phyloP scores from a whole-genome alignment of 2,113 vertebrate species.

The Rhinoderma darwinii region DNA sequence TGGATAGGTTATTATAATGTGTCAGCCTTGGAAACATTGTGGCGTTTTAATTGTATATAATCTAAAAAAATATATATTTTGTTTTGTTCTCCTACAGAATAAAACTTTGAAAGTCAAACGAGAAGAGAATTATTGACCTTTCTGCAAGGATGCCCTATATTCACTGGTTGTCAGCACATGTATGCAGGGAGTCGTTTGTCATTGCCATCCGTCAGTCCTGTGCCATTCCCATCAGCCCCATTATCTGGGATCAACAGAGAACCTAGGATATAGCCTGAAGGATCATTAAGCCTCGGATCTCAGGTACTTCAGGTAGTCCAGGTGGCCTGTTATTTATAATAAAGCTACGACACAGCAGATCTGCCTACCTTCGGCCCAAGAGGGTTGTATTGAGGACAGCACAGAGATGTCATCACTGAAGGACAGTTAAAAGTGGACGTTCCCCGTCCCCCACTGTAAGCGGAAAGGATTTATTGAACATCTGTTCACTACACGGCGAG shows the following conservation, averaged over 20 bases:
- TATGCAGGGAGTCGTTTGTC: conserved; percentile 89
- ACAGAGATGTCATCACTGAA: conserved; percentile 87
- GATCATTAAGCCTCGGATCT: conserved; percentile 89
- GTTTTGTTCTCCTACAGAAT: conserved; percentile 62
- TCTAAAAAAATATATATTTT: neutral
- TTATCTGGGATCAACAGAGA: conserved; percentile 89
- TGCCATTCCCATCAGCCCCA: conserved; percentile 90
- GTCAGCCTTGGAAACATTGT: neutral
- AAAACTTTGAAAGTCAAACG: conserved; percentile 94
- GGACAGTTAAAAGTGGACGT: conserved; percentile 93
- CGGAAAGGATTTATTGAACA: conserved; percentile 91
- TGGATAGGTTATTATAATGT: neutral
- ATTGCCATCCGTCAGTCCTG: conserved; percentile 93
- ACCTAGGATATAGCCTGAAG: conserved; percentile 82
- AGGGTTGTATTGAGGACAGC: conserved; percentile 79
- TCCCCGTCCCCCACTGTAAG: conserved; percentile 76
- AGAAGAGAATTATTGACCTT: conserved; percentile 88
- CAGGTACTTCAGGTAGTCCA: conserved; percentile 87
- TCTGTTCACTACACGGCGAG: conserved; percentile 90
- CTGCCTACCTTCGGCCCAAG: conserved; percentile 84
- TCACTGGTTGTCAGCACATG: conserved; percentile 91
- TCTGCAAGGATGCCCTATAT: conserved; percentile 91
- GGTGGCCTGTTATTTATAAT: conserved; percentile 99
- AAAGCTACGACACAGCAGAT: conserved; percentile 93
- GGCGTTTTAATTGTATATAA: conserved; percentile 3